Base-by-base conservation (phyloP, 2,113 vertebrate species). In the Oostethus manadensis region DNA sequence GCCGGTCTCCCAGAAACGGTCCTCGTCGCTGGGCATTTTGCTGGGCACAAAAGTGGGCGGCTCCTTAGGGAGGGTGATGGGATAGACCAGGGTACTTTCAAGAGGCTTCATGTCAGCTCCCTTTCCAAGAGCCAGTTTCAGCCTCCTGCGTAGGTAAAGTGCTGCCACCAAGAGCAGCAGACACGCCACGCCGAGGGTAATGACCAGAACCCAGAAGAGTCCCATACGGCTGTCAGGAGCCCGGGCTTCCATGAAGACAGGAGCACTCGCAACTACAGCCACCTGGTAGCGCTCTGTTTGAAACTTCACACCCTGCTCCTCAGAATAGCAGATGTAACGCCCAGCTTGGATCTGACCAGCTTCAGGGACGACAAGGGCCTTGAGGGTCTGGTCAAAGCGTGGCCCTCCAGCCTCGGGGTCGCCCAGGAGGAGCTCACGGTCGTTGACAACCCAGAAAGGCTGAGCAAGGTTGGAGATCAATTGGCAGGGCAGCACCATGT, bases 1-100 rank as follows among this genome's bases (percentile, higher is more conserved):
- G 10, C 94, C 91, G 0, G 94, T 94, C 71, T 98, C 95, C 96
- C 96, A 98, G 53, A 98, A 94, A 0, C 95, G 93, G 0, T 95
- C 93, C 59, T 96, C 94, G 0, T 92, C 86, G 5, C 76, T 81
- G 53, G 89, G 84, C 89, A 91, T 91, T 80, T 91, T 91, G 78
- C 93, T 93, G 9, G 95, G 92, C 1, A 92, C 89, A 6, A 97
- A 96, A 1, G 88, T 93, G 17, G 94, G 88, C 0, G 94, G 91
- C 58, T 96, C 94, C 74, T 96, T 96, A 65, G 96, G 95, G 46
- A 97, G 76, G 43, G 94, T 93, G 66, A 97, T 93, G 42, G 96
- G 96, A 78, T 98, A 98, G 3, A 97, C 94, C 70, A 95, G 69
- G 7, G 94, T 96, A 80, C 93, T 95, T 82, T 97, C 95, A 0